Base-by-base conservation (phyloP, 2,797 vertebrate genomes). In the Thripadectes ignobilis region DNA sequence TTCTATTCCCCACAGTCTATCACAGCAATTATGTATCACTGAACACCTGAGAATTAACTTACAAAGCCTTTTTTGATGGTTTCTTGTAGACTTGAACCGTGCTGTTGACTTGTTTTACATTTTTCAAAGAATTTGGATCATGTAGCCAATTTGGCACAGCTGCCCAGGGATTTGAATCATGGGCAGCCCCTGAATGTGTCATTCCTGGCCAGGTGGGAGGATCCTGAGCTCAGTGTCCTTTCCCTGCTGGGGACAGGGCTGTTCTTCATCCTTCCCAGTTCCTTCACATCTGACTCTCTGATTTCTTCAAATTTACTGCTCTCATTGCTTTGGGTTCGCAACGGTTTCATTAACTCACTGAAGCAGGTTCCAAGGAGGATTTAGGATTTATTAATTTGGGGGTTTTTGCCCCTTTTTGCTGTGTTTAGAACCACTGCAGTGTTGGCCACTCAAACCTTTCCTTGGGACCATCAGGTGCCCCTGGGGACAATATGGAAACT, bases 361-460 rank as follows among this genome's bases (percentile, higher is more conserved):
- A 65, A 61, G 55, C 38, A 54, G 5, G 2, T 54, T 55, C 49
- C 54, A 72, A n/a, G 46, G 46, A 69, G 66, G 20, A 39, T 62
- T 54, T 24, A 49, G 34, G 7, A 29, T 77, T 89, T 41, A 18
- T 59, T 51, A 18, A 8, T 12, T 1, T 38, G 0, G 13, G 8
- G 66, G 83, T 54, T 14, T 39, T 58, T 32, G 5, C 2, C 7
- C 0, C 0, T 6, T 21, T 27, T 11, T 62, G 46, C 29, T 26
- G 22, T 15, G 57, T 45, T 91, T 66, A 49, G 45, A 83, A 54
- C 48, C 6, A 4, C 1, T 36, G 26, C n/a, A 41, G 20, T 22
- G 12, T 6, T 63, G 63, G 17, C 34, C 46, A 34, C 32, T 58
- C 3, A 30, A 48, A 30, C 18, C 34, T 76, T 45, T 48, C 12